phyloP scores from a whole-genome alignment of 2,888 invertebrate genomes.

The Siphonodentalium dalli region DNA sequence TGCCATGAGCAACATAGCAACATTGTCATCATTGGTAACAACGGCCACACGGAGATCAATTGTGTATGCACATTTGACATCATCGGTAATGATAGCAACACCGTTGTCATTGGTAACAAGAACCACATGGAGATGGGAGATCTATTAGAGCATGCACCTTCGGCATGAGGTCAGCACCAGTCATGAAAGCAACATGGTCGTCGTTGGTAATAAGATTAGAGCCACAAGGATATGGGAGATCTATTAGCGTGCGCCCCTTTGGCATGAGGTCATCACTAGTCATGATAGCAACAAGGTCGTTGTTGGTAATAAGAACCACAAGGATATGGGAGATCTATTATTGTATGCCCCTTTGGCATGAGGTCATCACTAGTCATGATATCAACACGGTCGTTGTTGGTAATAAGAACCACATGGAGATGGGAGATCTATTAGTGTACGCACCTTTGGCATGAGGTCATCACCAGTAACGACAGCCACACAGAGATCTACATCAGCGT shows the following conservation, averaged over 20 bases:
- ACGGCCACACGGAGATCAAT: too few relatives aligned
- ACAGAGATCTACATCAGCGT: slow-evolving; percentile 63
- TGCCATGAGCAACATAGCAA: too few relatives aligned
- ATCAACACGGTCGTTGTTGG: slow-evolving; percentile 67
- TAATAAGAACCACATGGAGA: too few relatives aligned
- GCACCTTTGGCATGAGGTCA: slow-evolving; percentile 63
- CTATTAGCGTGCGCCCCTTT: slow-evolving; percentile 35
- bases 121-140: too few relatives aligned
- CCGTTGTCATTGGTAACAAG: too few relatives aligned
- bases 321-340: too few relatives aligned
- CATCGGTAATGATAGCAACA: too few relatives aligned
- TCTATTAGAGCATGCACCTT: slow-evolving; percentile 35
- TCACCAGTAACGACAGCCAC: slow-evolving; percentile 67
- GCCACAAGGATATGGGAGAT: too few relatives aligned
- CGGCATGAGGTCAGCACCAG: slow-evolving; percentile 67
- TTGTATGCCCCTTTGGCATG: slow-evolving; percentile 49
- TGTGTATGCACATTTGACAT: too few relatives aligned
- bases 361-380: slow-evolving; percentile 67
- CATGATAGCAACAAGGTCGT: slow-evolving; percentile 67
- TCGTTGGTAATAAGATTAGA: too few relatives aligned
- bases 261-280: slow-evolving; percentile 67
- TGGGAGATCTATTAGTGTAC: neutral
- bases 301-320: too few relatives aligned
- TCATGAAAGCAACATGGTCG: slow-evolving; percentile 67
- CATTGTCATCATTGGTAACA: too few relatives aligned